Conservation (phyloP, 2,888 invertebrate species). For the Cheilosia vernalis region DNA sequence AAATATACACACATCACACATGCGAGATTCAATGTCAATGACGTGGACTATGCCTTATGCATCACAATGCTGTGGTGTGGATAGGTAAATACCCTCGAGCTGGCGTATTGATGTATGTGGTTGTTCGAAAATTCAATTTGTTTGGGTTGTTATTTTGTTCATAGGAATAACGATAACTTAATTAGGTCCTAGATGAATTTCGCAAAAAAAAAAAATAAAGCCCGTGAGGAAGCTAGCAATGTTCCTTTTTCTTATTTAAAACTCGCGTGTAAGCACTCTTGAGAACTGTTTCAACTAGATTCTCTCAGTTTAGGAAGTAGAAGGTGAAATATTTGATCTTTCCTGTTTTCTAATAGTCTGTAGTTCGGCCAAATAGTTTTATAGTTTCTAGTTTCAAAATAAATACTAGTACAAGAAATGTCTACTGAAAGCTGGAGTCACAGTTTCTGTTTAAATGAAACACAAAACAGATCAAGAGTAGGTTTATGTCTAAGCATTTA, state of each 20-base stretch:
- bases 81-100: constrained; percentile 57
- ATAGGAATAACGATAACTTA: constrained; percentile 53
- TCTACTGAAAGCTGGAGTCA: too few species aligned
- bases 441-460: too few species aligned
- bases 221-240: constrained; percentile 1
- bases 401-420: too few species aligned
- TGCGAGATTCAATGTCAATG: constrained; percentile 58
- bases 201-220: constrained; percentile 6
- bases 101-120: constrained; percentile 1
- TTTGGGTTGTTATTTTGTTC: constrained; percentile 40
- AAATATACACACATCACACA: constrained; percentile 9
- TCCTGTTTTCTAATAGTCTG: too few species aligned
- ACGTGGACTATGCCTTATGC: constrained; percentile 32
- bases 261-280: constrained; percentile 28
- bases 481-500: too few species aligned
- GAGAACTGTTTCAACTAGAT: constrained; percentile 16
- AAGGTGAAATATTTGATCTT: constrained; percentile 23
- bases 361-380: too few species aligned
- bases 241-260: constrained; percentile 39
- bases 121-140: constrained; percentile 41
- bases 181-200: constrained; percentile 50
- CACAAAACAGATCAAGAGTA: too few species aligned
- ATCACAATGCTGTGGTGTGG: constrained; percentile 29
- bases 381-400: too few species aligned
- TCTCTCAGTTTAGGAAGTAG: too few species aligned